phyloP scores from a whole-genome alignment of 2,113 vertebrate species.

The Anarrhichthys ocellatus region DNA sequence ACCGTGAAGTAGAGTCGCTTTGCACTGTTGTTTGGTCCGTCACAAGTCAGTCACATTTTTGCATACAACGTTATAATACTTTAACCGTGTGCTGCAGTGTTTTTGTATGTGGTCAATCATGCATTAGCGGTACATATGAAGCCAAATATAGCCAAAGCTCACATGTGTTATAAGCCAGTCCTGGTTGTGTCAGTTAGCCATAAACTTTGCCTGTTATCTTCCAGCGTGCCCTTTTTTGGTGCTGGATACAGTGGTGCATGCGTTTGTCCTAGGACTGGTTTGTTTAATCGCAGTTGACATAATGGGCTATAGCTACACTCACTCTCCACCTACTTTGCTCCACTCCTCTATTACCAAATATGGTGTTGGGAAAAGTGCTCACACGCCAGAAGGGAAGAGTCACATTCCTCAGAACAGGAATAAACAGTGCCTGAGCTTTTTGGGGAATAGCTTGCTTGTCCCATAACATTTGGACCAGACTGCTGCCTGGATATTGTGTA shows the following conservation, averaged over 20 bases:
- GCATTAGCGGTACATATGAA: conserved; percentile 9
- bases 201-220: conserved; percentile 58
- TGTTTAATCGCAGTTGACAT: conserved; percentile 80
- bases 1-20: conserved; percentile 42
- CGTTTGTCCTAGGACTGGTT: conserved; percentile 59
- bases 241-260: conserved; percentile 51
- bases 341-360: conserved; percentile 85
- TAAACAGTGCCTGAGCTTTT: conserved; percentile 59
- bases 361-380: conserved; percentile 82
- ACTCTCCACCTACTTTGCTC: conserved; percentile 76
- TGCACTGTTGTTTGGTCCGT: conserved; percentile 44
- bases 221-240: conserved; percentile 76
- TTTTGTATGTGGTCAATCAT: conserved; percentile 35
- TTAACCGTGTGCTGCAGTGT: conserved; percentile 59
- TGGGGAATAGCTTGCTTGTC: conserved; percentile 20
- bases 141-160: conserved; percentile 7
- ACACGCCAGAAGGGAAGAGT: conserved; percentile 76
- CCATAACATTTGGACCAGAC: conserved; percentile 34
- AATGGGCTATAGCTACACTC: conserved; percentile 69
- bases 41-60: conserved; percentile 10
- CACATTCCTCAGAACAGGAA: conserved; percentile 83
- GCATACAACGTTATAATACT: conserved; percentile 14
- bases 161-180: conserved; percentile 19
- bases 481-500: conserved; percentile 27
- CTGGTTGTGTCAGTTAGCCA: conserved; percentile 43